phyloP scores from a whole-genome alignment of 2,797 vertebrate genomes.

The Echiichthys vipera region DNA sequence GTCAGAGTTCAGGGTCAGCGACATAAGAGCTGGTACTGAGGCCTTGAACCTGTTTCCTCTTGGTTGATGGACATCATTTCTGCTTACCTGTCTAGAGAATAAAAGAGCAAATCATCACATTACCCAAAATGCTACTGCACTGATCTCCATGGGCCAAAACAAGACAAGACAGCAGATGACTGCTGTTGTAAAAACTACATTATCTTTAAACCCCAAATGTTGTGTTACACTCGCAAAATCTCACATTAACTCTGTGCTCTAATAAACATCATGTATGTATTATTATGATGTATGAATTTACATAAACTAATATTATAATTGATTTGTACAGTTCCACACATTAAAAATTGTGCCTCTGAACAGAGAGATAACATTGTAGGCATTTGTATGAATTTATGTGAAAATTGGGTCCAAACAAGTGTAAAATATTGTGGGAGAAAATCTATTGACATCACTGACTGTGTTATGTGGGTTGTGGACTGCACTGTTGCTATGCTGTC shows the following conservation, averaged over 20 bases:
- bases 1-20: constrained; percentile 20
- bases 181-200: background rate
- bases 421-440: background rate
- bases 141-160: background rate
- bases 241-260: background rate
- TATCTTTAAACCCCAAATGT: background rate
- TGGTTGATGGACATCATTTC: background rate
- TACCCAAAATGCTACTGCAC: background rate
- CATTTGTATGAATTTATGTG: background rate
- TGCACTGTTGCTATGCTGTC: constrained; percentile 29
- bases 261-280: background rate
- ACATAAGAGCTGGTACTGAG: background rate
- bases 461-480: background rate
- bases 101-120: background rate
- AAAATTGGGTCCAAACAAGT: background rate
- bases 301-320: background rate
- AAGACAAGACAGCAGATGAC: constrained; percentile 11
- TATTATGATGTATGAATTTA: background rate
- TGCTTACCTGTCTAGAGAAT: background rate
- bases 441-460: background rate
- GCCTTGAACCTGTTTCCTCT: background rate
- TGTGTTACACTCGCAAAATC: background rate
- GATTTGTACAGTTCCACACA: background rate
- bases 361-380: background rate
- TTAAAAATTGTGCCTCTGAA: background rate